phyloP scores from a whole-genome alignment of 37 sponge, comb jelly and placozoan genomes.

The Agelas oroides region DNA sequence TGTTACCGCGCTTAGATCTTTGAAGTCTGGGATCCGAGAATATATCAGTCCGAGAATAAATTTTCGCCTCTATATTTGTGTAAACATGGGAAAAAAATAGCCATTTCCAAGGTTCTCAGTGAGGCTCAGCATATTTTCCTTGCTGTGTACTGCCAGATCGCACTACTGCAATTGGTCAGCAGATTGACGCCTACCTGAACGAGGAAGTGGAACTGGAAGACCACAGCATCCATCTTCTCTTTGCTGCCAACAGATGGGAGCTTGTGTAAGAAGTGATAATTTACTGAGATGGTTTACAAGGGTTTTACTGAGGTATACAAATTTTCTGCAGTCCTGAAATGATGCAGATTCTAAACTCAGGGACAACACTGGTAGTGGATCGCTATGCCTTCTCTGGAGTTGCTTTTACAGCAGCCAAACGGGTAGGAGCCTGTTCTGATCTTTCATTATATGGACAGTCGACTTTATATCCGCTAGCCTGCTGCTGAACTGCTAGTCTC shows the following conservation, averaged over 20 bases:
- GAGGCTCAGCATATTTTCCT: neutral
- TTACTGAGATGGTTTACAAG: too few relatives aligned
- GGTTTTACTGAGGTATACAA: too few relatives aligned
- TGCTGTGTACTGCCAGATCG: constrained; percentile 60
- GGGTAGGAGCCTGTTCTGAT: too few relatives aligned
- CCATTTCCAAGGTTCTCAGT: too few relatives aligned
- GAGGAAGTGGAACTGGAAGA: constrained; percentile 79
- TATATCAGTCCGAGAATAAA: too few relatives aligned
- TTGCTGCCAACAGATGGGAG: constrained; percentile 96
- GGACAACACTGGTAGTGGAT: constrained; percentile 89
- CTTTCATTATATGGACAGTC: too few relatives aligned
- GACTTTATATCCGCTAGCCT: too few relatives aligned
- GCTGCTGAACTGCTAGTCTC: too few relatives aligned
- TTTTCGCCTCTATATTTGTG: too few relatives aligned
- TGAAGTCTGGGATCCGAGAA: too few relatives aligned
- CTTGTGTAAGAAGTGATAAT: constrained; percentile 34
- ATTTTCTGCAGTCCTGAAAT: constrained; percentile 47
- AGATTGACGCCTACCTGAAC: constrained; percentile 74
- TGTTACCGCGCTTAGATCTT: too few relatives aligned
- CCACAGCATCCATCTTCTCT: constrained; percentile 81
- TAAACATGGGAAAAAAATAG: too few relatives aligned
- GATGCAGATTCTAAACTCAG: constrained; percentile 43
- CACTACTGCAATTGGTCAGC: constrained; percentile 79
- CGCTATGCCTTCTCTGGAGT: constrained; percentile 94
- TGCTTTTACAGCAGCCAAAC: constrained; percentile 92